These are phyloP conservation scores for Eumeta japonica DNA, from an alignment of 1,140 invertebrate species.

Conservation along the genomic window DNA sequence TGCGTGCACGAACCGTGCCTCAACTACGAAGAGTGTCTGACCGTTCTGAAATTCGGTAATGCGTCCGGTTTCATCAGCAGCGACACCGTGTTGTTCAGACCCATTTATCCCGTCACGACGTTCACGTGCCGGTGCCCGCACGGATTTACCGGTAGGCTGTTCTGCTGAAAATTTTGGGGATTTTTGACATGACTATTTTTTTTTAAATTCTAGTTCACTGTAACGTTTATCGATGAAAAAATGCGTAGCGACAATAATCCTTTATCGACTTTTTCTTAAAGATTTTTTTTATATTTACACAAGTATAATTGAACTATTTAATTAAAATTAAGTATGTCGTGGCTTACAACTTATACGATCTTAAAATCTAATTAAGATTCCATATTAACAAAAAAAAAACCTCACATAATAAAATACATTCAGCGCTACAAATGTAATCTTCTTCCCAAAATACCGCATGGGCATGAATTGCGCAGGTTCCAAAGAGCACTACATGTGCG, in stretches of 20 bases:
- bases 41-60: slow-evolving; percentile 90
- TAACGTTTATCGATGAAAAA: no score
- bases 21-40: slow-evolving; percentile 92
- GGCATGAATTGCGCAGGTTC: slow-evolving; percentile 61
- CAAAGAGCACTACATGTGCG: slow-evolving; percentile 89
- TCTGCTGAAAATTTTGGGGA: no score
- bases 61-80: slow-evolving; percentile 91
- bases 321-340: no score
- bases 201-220: not conserved
- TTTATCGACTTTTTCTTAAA: no score
- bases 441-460: not conserved
- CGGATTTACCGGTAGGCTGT: slow-evolving; percentile 71
- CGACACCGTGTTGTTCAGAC: slow-evolving; percentile 87
- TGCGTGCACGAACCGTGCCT: slow-evolving; percentile 95
- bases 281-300: no score
- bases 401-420: no score
- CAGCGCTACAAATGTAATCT: not conserved
- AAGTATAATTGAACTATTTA: no score
- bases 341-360: no score
- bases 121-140: slow-evolving; percentile 88
- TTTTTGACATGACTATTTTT: no score
- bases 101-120: slow-evolving; percentile 92
- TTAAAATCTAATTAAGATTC: no score
- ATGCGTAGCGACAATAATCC: no score
- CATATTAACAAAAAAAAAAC: no score